Conservation (phyloP, 2,888 invertebrate species). For the Drosophila emarginata region DNA sequence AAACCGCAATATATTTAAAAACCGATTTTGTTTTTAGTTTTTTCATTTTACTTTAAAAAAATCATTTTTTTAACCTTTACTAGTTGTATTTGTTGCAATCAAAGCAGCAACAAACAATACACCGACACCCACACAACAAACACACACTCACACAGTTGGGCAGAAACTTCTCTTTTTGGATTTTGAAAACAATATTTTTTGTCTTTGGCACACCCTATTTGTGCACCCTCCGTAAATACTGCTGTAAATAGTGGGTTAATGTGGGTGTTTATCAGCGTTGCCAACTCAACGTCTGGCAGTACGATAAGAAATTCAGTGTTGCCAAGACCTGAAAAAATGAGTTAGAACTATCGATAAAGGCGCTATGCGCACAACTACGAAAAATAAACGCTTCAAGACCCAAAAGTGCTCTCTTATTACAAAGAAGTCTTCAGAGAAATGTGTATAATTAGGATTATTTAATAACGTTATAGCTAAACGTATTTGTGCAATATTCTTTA, state of each 20-base stretch:
- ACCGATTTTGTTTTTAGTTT: conserved; percentile 4
- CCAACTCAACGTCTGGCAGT: not conserved
- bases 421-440: too few relatives aligned
- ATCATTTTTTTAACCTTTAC: conserved; percentile 1
- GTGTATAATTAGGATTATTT: too few relatives aligned
- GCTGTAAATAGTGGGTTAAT: not conserved
- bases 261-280: not conserved
- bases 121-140: conserved; percentile 6
- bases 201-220: conserved; percentile 10
- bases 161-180: not conserved
- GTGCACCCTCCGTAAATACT: conserved; percentile 1
- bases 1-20: conserved; percentile 35
- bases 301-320: not conserved
- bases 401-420: too few relatives aligned
- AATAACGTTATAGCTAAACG: too few relatives aligned
- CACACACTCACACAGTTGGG: conserved; percentile 14
- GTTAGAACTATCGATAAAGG: not conserved
- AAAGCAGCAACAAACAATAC: conserved; percentile 6
- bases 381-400: not conserved
- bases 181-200: conserved; percentile 10
- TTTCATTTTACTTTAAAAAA: conserved; percentile 9
- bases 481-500: not conserved
- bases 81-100: conserved; percentile 3
- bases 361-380: not conserved
- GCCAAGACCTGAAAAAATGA: not conserved